Conservation (phyloP, 2,888 invertebrate genomes). For the Artemia sinica region DNA sequence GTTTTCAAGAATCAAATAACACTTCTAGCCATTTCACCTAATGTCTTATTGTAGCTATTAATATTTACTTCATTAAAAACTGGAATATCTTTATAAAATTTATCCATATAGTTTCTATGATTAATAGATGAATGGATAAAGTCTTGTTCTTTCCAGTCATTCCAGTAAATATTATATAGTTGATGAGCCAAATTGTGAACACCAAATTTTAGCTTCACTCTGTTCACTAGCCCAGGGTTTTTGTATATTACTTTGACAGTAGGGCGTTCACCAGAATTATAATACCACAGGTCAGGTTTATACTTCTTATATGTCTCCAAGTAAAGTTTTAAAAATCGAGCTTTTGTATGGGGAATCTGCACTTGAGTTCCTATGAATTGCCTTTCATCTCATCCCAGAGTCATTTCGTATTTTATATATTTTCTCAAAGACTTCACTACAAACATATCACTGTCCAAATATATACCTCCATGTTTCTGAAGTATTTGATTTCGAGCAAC, state of each 20-base stretch:
- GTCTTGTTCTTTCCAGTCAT: slow-evolving; percentile 19
- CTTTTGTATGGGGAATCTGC: slow-evolving; percentile 29
- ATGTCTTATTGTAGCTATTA: too few species aligned
- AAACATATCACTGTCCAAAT: slow-evolving; percentile 30
- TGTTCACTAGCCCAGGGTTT: slow-evolving; percentile 28
- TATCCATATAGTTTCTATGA: slow-evolving; percentile 22
- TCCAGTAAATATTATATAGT: slow-evolving; percentile 18
- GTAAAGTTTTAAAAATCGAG: slow-evolving; percentile 29
- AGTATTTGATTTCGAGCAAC: slow-evolving; percentile 27
- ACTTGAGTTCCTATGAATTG: slow-evolving; percentile 25
- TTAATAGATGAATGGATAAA: slow-evolving; percentile 22
- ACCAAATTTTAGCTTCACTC: slow-evolving; percentile 27
- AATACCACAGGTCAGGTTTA: slow-evolving; percentile 24
- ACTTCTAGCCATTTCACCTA: too few species aligned
- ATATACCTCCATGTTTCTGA: slow-evolving; percentile 30
- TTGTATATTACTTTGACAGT: slow-evolving; percentile 26
- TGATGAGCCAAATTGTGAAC: slow-evolving; percentile 22
- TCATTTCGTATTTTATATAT: slow-evolving; percentile 29
- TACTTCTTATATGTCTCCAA: slow-evolving; percentile 29
- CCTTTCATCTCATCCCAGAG: slow-evolving; percentile 27
- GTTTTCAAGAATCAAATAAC: too few species aligned
- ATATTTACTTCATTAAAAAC: too few species aligned
- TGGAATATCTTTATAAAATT: slow-evolving; percentile 14
- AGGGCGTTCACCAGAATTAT: slow-evolving; percentile 29
- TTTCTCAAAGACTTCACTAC: slow-evolving; percentile 28